Conservation (phyloP, 2,113 vertebrate genomes). For the Bothrops jararaca region DNA sequence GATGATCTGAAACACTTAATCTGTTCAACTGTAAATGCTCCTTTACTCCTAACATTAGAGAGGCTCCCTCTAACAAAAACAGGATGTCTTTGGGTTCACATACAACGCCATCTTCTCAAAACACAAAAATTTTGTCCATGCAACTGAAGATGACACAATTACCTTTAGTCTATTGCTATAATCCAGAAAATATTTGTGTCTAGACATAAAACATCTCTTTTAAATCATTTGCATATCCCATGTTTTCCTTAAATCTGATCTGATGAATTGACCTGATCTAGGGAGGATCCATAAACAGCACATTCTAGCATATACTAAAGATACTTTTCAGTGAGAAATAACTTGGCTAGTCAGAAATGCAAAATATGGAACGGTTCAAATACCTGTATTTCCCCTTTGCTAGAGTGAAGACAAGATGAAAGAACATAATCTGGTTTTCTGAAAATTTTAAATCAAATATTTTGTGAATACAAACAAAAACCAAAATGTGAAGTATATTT, state of each 20-base stretch:
- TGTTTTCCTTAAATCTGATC: slow-evolving; percentile 7
- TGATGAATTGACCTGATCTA: slow-evolving; percentile 40
- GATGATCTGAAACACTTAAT: slow-evolving; percentile 12
- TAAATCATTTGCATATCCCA: slow-evolving; percentile 39
- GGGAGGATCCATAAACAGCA: slow-evolving; percentile 1
- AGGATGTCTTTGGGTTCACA: rapidly evolving
- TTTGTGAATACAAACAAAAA: background rate
- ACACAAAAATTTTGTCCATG: background rate
- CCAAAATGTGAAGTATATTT: background rate
- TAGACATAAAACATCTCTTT: slow-evolving; percentile 25
- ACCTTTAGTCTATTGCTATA: slow-evolving; percentile 15
- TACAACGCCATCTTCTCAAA: slow-evolving; percentile 1
- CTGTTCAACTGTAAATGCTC: background rate
- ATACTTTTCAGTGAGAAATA: slow-evolving; percentile 62
- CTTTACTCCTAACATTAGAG: background rate
- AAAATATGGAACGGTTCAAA: slow-evolving; percentile 14
- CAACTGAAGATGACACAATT: slow-evolving; percentile 38
- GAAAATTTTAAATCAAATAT: background rate
- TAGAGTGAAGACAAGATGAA: background rate
- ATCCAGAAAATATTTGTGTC: slow-evolving; percentile 40
- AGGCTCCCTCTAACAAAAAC: background rate
- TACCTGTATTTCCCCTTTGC: background rate
- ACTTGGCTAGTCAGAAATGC: slow-evolving; percentile 45
- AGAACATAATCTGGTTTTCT: background rate
- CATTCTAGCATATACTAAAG: slow-evolving; percentile 41